Base-by-base conservation (phyloP, 2,113 vertebrate species). In the Rostratula benghalensis region DNA sequence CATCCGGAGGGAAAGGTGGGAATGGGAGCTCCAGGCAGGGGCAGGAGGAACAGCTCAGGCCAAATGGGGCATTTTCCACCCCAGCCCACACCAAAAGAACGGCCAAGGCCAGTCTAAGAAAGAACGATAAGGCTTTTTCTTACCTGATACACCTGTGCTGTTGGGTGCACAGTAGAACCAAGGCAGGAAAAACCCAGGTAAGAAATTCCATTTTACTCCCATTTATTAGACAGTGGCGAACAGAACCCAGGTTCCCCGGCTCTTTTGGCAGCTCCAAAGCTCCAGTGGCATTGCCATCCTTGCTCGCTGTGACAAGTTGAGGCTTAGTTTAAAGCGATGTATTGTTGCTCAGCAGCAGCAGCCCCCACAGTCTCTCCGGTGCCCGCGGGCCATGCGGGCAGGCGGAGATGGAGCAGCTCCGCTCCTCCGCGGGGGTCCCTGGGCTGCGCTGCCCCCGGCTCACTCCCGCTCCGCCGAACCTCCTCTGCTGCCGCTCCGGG, bases 101-200 rank as follows among this genome's bases (percentile, higher is more conserved):
- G 8, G 64, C 90, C 7, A 33, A 75, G n/a, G 50, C 39, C 70
- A 27, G 64, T 4, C 56, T 51, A 22, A 57, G 50, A 77, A 39
- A 39, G 45, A 93, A 77, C 0, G 30, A 64, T 2, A 90, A 92
- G 64, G 70, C 6, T 10, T 78, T 75, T n/a, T 71, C 98, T 98
- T 97, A 98, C 98, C 98, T 98, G 97, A 96, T 91, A 78, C 97
- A 97, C 89, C 94, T 96, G 93, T 83, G 98, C 92, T 90, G 95
- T 13, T 84, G 97, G 48, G 95, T 94, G 97, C 97, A 97, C 59
- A 98, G 96, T 73, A 98, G 94, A 89, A 98, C 94, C 75, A 98
- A 96, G 84, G 96, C 77, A 61, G 96, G 92, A 73, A 98, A 93
- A 74, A 97, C 71, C 97, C 97, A 90, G 74, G 94, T 87, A 54